Conservation (phyloP, 2,888 invertebrate genomes). For the Philonicus albiceps region DNA sequence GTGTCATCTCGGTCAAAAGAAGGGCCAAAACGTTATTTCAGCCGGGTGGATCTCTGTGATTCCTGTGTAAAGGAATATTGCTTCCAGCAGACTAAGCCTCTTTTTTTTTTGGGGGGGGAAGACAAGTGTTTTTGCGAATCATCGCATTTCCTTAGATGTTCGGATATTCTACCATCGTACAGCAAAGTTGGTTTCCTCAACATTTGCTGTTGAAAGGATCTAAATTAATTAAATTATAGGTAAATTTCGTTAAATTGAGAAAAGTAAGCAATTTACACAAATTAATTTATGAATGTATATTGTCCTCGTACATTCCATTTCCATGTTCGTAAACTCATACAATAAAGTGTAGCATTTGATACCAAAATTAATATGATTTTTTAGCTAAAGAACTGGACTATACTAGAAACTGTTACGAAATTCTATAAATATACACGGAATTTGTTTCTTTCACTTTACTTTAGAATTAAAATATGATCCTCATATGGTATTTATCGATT, state of each 20-base stretch:
- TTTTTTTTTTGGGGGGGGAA: not conserved
- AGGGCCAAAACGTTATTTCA: not conserved
- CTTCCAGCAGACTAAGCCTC: not conserved
- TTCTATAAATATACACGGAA: too few relatives aligned
- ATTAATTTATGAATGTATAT: not conserved
- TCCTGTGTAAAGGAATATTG: not conserved
- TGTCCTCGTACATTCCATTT: not conserved
- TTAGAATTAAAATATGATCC: too few relatives aligned
- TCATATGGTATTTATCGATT: too few relatives aligned
- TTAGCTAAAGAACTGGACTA: too few relatives aligned
- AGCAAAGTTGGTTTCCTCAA: not conserved
- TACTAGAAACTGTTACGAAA: too few relatives aligned
- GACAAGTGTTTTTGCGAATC: not conserved
- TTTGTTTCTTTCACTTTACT: too few relatives aligned
- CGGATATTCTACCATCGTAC: not conserved
- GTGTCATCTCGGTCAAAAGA: not conserved
- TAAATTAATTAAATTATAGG: not conserved
- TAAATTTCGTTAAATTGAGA: not conserved
- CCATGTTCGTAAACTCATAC: not conserved
- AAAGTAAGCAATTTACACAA: not conserved
- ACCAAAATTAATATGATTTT: too few relatives aligned
- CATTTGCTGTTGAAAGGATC: not conserved
- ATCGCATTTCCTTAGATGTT: not conserved
- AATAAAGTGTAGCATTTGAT: too few relatives aligned
- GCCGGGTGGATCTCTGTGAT: not conserved